phyloP scores from a whole-genome alignment of 2,797 vertebrate species.

The Falco biarmicus region DNA sequence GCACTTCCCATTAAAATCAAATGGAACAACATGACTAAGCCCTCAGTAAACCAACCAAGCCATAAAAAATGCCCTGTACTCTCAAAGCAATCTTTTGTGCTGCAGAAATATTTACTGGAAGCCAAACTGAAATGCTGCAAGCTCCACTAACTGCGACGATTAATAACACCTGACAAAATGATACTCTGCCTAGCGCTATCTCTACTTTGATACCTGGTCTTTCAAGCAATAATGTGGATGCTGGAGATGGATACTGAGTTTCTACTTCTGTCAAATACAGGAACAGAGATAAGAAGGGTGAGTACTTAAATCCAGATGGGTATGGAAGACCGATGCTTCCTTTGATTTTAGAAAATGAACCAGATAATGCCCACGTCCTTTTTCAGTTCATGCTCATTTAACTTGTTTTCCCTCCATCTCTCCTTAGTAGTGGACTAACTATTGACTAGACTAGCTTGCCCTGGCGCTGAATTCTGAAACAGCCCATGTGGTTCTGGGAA shows the following conservation, averaged over 20 bases:
- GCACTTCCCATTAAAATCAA: constrained; percentile 21
- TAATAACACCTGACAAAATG: background rate
- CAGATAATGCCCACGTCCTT: constrained; percentile 9
- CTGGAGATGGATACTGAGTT: background rate
- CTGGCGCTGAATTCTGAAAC: background rate
- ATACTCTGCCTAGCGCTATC: background rate
- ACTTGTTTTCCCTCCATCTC: background rate
- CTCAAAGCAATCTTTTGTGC: background rate
- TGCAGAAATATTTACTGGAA: constrained; percentile 5
- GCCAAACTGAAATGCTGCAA: background rate
- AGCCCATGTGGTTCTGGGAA: background rate
- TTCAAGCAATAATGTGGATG: background rate
- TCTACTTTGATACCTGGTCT: background rate
- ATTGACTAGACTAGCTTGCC: constrained; percentile 16
- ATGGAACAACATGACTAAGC: constrained; percentile 33
- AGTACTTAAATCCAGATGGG: constrained; percentile 1
- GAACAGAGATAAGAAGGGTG: background rate
- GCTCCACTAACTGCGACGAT: background rate
- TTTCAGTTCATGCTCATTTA: constrained; percentile 26
- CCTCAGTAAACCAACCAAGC: background rate
- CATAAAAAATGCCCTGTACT: background rate
- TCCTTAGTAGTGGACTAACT: constrained; percentile 24
- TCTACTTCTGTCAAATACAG: background rate
- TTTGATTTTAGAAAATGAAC: constrained; percentile 38
- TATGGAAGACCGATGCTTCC: background rate